Percentiles rank a stretch among this genome's conserved stretches.
Evolutionary conservation across 2,797 vertebrate genomes (phyloP).

Genomic region (Salmo trutta): DNA sequence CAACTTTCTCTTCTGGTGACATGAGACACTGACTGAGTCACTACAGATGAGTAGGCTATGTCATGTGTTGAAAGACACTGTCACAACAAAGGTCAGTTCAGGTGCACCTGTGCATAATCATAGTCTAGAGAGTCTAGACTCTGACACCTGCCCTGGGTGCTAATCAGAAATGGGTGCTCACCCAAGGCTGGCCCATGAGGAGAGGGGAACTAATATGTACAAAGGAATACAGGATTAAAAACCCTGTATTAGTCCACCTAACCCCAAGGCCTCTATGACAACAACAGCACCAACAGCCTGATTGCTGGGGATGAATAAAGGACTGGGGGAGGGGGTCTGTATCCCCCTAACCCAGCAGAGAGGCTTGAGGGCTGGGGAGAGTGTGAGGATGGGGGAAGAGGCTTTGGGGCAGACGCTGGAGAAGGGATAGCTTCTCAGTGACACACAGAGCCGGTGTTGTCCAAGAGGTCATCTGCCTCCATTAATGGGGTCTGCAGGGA

Average conservation of each 20-base stretch:
- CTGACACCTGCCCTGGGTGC: too few relatives aligned
- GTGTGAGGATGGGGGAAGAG: neutral
- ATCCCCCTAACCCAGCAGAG: neutral
- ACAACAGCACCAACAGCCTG: conserved; percentile 29
- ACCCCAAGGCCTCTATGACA: conserved; percentile 28
- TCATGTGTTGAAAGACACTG: conserved; percentile 24
- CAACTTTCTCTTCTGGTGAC: too few relatives aligned
- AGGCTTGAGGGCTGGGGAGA: conserved; percentile 5
- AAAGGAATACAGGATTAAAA: conserved; percentile 5
- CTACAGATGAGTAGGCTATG: neutral
- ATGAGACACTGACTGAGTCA: neutral
- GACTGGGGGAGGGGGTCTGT: conserved; percentile 40
- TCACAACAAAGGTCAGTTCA: conserved; percentile 45
- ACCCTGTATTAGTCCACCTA: conserved; percentile 19
- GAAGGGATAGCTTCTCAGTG: conserved; percentile 42
- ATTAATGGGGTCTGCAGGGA: conserved; percentile 70
- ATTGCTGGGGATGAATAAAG: conserved; percentile 29
- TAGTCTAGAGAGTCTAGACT: too few relatives aligned
- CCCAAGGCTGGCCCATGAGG: neutral
- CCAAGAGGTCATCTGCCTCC: conserved; percentile 70
- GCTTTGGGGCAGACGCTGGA: conserved; percentile 35
- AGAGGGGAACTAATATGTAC: neutral
- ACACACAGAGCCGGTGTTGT: conserved; percentile 46
- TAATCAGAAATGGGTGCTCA: too few relatives aligned
- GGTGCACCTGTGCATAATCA: conserved; percentile 46